Evolutionary conservation across 2,888 invertebrate genomes (phyloP).

Genomic region (Willowsia nigromaculata): DNA sequence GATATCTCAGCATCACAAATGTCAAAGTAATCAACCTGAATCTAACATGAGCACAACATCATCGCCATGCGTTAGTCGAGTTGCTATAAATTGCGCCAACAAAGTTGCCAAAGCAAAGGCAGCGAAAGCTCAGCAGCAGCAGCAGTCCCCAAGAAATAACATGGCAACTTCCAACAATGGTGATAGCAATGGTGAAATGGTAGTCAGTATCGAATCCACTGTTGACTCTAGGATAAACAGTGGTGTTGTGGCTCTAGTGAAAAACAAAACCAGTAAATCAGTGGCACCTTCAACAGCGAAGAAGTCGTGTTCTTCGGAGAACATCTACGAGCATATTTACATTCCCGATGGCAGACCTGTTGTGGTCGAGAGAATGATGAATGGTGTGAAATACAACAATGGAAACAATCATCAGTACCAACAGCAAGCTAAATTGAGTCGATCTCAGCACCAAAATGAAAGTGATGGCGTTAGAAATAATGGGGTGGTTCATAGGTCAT

Average conservation of each 20-base stretch:
- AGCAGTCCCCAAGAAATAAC: background rate
- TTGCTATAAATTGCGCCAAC: slow-evolving; percentile 7
- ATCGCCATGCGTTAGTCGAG: slow-evolving; percentile 45
- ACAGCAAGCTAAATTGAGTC: background rate
- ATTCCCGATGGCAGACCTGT: slow-evolving; percentile 54
- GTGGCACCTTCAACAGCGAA: background rate
- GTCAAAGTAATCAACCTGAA: background rate
- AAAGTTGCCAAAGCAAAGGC: background rate
- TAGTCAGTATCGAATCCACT: background rate
- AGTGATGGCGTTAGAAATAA: background rate
- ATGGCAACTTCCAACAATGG: background rate
- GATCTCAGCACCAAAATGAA: slow-evolving; percentile 46
- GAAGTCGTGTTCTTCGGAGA: slow-evolving; percentile 68
- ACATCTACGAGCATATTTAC: slow-evolving; percentile 77
- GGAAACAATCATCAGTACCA: slow-evolving; percentile 25
- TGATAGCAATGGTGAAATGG: background rate
- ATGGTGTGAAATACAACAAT: slow-evolving; percentile 19
- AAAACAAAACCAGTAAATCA: slow-evolving; percentile 27
- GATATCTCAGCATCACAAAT: background rate
- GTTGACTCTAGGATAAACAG: background rate
- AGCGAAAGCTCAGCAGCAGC: background rate
- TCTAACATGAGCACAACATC: background rate
- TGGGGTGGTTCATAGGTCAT: background rate
- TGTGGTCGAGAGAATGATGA: background rate
- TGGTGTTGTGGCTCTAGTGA: background rate